Conservation (phyloP, 53 echinoderm and acorn worm genomes). For the Henricia sp. region DNA sequence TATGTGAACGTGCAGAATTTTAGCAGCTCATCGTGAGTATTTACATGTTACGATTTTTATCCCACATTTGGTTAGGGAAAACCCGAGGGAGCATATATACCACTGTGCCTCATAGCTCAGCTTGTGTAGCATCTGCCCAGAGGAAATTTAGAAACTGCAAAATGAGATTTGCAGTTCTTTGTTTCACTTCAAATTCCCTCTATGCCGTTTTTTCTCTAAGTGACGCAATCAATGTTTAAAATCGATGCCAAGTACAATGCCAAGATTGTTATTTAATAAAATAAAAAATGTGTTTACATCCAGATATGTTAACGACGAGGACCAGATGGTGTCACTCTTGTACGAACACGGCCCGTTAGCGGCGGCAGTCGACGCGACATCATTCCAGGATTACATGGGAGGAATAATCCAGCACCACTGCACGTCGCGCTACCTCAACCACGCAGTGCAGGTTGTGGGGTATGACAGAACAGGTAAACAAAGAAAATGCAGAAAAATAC, state of each 20-base stretch:
- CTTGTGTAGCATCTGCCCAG: no score
- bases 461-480: slow-evolving; percentile 85
- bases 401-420: slow-evolving; percentile 99
- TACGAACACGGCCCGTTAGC: slow-evolving; percentile 81
- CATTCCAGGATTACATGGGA: slow-evolving; percentile 96
- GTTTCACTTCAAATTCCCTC: no score
- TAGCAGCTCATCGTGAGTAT: slow-evolving; percentile 69
- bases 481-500: not conserved
- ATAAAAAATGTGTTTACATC: no score
- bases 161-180: no score
- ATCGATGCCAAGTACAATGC: no score
- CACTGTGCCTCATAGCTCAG: no score
- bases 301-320: slow-evolving; percentile 67
- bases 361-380: slow-evolving; percentile 87
- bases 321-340: slow-evolving; percentile 70
- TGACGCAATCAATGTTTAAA: no score
- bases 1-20: slow-evolving; percentile 59
- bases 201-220: no score
- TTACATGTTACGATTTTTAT: not conserved
- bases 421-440: slow-evolving; percentile 72
- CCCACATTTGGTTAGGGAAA: no score
- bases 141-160: no score
- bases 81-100: no score
- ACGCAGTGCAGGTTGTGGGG: slow-evolving; percentile 96
- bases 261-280: no score